Evolutionary conservation across 1,140 invertebrate species (phyloP).

Genomic region (Brachystomella parvula): DNA sequence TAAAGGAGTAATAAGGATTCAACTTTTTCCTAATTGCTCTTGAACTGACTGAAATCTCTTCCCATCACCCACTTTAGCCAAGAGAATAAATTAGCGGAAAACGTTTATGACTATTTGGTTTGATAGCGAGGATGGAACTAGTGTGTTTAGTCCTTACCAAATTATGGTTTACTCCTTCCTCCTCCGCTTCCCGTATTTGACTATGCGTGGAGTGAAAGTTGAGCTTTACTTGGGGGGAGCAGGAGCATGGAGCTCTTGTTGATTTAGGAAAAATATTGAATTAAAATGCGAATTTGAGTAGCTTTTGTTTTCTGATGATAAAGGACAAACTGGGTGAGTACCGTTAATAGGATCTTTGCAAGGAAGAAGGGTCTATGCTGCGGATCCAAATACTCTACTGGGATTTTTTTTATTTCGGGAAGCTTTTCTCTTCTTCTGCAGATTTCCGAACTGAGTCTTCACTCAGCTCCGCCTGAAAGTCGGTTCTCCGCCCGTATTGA

Average conservation of each 20-base stretch:
- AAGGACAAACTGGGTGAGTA: slow-evolving; percentile 9
- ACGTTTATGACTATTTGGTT: background rate
- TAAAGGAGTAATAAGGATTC: too few relatives aligned
- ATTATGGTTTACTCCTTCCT: background rate
- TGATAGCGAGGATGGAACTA: background rate
- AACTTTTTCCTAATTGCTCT: slow-evolving; percentile 1
- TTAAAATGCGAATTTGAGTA: background rate
- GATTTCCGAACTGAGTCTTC: background rate
- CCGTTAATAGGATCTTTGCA: slow-evolving; percentile 7
- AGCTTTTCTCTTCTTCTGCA: background rate
- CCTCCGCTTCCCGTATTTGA: background rate
- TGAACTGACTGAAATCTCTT: too few relatives aligned
- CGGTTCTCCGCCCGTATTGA: slow-evolving; percentile 36
- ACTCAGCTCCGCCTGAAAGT: slow-evolving; percentile 34
- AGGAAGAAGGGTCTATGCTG: background rate
- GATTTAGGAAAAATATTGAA: background rate
- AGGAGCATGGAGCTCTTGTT: too few relatives aligned
- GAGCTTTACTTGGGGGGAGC: background rate
- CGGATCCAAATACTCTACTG: background rate
- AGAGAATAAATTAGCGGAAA: too few relatives aligned
- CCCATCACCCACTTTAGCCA: too few relatives aligned
- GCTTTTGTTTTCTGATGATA: background rate
- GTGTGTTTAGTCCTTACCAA: background rate
- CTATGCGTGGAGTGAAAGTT: background rate
- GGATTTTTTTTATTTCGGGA: background rate